Percentiles rank a stretch among this genome's conserved stretches.
These are phyloP conservation scores for Congeria kusceri DNA, from an alignment of 2,888 invertebrate genomes.

Conservation along the genomic window DNA sequence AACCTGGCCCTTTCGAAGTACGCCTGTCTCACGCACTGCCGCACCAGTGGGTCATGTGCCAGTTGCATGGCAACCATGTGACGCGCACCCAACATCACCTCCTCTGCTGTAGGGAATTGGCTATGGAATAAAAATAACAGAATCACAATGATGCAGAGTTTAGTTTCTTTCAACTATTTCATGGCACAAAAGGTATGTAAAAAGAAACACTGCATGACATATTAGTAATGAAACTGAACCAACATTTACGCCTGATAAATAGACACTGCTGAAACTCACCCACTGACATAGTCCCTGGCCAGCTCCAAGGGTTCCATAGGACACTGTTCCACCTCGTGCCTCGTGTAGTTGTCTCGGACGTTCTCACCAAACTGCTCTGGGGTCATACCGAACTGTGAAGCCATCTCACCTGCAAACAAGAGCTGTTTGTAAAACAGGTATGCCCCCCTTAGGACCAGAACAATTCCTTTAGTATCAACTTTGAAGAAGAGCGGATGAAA, in stretches of 20 bases:
- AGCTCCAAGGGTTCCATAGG: slow-evolving; percentile 93
- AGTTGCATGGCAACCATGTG: slow-evolving; percentile 98
- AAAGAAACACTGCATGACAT: no score
- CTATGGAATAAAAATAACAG: slow-evolving; percentile 80
- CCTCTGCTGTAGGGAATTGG: slow-evolving; percentile 91
- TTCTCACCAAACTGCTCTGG: slow-evolving; percentile 99
- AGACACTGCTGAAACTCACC: no score
- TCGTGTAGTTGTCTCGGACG: slow-evolving; percentile 96
- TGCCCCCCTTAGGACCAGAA: no score
- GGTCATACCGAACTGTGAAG: slow-evolving; percentile 95
- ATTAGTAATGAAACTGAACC: no score
- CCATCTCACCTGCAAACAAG: slow-evolving; percentile 89
- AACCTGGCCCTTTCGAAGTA: slow-evolving; percentile 95
- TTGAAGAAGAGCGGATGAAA: no score
- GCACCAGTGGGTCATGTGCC: slow-evolving; percentile 94
- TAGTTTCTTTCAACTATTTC: no score
- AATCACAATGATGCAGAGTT: no score
- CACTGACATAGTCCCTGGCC: slow-evolving; percentile 90
- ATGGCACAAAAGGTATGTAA: no score
- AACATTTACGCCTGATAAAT: no score
- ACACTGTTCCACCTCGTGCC: slow-evolving; percentile 97
- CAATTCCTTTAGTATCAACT: no score
- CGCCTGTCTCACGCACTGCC: slow-evolving; percentile 92
- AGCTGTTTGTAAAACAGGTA: no score
- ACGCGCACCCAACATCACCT: slow-evolving; percentile 95